A percentile compares a stretch with the other conserved stretches of the same genome.
Conservation (phyloP, 2,888 invertebrate species). For the Cabera pusaria region DNA sequence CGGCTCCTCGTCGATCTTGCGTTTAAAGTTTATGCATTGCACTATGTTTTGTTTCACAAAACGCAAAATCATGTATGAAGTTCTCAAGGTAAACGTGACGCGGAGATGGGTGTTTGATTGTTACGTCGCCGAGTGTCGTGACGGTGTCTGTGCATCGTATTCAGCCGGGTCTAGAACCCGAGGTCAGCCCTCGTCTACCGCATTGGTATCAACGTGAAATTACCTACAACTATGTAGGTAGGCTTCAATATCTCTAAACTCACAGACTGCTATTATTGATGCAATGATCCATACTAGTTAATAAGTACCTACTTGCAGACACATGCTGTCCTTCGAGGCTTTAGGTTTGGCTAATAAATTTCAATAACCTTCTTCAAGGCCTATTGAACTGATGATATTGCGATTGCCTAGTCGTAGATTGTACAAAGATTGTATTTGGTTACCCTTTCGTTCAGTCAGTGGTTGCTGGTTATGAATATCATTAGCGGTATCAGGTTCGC, state of each 20-base stretch:
- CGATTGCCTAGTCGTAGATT: too few relatives aligned
- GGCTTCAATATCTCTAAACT: constrained; percentile 13
- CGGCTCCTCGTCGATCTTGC: constrained; percentile 80
- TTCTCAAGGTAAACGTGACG: constrained; percentile 73
- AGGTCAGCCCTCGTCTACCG: constrained; percentile 1
- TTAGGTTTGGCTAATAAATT: too few relatives aligned
- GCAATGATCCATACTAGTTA: too few relatives aligned
- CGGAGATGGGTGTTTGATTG: constrained; percentile 53
- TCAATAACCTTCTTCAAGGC: too few relatives aligned
- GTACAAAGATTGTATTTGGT: constrained; percentile 42
- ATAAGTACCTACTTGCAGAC: too few relatives aligned
- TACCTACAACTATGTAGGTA: constrained; percentile 9
- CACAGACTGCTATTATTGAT: too few relatives aligned
- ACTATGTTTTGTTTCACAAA: constrained; percentile 81
- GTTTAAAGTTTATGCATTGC: constrained; percentile 82
- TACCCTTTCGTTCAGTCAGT: constrained; percentile 42
- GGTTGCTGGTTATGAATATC: constrained; percentile 58
- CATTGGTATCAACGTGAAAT: constrained; percentile 13
- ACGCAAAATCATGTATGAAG: constrained; percentile 76
- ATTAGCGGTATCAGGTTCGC: constrained; percentile 60
- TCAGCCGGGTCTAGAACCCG: constrained; percentile 3
- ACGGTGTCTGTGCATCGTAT: constrained; percentile 46
- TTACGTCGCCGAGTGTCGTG: constrained; percentile 52
- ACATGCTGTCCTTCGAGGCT: too few relatives aligned
- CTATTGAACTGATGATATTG: too few relatives aligned